Evolutionary conservation across 2,888 invertebrate genomes (phyloP).

Genomic region (Heliconius ethilla): DNA sequence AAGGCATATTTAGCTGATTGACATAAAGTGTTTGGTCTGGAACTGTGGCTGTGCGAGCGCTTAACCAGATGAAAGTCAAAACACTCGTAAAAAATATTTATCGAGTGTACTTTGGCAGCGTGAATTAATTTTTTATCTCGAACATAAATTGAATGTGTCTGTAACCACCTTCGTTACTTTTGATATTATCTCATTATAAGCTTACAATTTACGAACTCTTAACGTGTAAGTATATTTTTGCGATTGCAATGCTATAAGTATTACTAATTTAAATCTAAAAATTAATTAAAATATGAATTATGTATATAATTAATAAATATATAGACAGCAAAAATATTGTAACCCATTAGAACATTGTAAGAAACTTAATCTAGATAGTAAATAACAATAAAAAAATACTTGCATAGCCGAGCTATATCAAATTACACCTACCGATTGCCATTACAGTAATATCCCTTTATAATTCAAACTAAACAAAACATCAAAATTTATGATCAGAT

Average conservation of each 20-base stretch:
- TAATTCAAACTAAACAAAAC: slow-evolving; percentile 80
- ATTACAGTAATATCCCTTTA: slow-evolving; percentile 79
- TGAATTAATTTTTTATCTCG: slow-evolving; percentile 41
- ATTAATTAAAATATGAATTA: slow-evolving; percentile 1
- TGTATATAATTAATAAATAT: background rate
- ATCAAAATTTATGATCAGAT: slow-evolving; percentile 74
- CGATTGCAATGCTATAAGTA: background rate
- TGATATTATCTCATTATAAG: slow-evolving; percentile 31
- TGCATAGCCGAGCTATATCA: slow-evolving; percentile 69
- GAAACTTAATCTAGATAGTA: slow-evolving; percentile 56
- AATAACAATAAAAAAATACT: slow-evolving; percentile 68
- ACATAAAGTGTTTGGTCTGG: slow-evolving; percentile 63
- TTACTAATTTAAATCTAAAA: background rate
- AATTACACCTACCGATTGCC: slow-evolving; percentile 80
- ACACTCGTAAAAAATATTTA: slow-evolving; percentile 57
- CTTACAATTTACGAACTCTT: slow-evolving; percentile 6
- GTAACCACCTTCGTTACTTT: slow-evolving; percentile 32
- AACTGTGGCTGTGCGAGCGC: slow-evolving; percentile 64
- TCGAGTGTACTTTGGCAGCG: slow-evolving; percentile 46
- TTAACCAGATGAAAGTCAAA: slow-evolving; percentile 71
- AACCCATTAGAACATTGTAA: slow-evolving; percentile 41
- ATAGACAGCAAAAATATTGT: slow-evolving; percentile 27
- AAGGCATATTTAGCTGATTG: slow-evolving; percentile 66
- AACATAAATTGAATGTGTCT: slow-evolving; percentile 37
- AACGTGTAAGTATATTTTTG: slow-evolving; percentile 3